These are phyloP conservation scores for Anthoscopus minutus DNA, from an alignment of 2,113 vertebrate species.

Conservation along the genomic window DNA sequence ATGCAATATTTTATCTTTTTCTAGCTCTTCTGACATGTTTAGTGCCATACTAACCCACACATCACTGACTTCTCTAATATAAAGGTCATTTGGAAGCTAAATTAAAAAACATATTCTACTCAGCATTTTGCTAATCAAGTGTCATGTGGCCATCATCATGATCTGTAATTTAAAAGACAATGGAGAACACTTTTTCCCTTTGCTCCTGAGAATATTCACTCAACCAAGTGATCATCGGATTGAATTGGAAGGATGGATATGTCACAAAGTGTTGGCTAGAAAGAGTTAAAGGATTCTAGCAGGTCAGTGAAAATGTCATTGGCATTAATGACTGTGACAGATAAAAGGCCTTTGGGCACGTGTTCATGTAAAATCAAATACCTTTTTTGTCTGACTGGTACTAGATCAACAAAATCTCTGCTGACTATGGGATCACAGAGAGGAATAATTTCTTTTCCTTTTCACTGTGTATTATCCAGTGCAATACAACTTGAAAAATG, in stretches of 20 bases:
- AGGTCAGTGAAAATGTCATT: conserved; percentile 28
- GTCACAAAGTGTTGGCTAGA: conserved; percentile 17
- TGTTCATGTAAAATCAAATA: conserved; percentile 1
- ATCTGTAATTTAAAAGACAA: neutral
- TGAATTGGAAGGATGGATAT: conserved; percentile 6
- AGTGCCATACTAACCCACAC: neutral
- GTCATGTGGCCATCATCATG: neutral
- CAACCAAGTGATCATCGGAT: neutral
- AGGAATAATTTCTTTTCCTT: conserved; percentile 33
- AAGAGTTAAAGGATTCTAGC: conserved; percentile 41
- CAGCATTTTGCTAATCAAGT: neutral
- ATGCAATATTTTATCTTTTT: neutral
- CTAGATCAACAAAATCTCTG: conserved; percentile 26
- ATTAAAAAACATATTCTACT: neutral
- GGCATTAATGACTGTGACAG: conserved; percentile 10
- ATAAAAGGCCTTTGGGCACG: neutral
- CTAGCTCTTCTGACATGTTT: neutral
- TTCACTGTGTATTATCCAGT: conserved; percentile 32
- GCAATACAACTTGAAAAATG: conserved; percentile 48
- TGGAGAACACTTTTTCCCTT: neutral
- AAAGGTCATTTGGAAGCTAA: neutral
- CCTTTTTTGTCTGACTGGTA: conserved; percentile 28
- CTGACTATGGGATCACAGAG: neutral
- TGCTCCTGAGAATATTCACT: neutral
- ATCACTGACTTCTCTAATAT: neutral